Base-by-base conservation (phyloP, 1,140 invertebrate species). In the Bombus difficillimus region DNA sequence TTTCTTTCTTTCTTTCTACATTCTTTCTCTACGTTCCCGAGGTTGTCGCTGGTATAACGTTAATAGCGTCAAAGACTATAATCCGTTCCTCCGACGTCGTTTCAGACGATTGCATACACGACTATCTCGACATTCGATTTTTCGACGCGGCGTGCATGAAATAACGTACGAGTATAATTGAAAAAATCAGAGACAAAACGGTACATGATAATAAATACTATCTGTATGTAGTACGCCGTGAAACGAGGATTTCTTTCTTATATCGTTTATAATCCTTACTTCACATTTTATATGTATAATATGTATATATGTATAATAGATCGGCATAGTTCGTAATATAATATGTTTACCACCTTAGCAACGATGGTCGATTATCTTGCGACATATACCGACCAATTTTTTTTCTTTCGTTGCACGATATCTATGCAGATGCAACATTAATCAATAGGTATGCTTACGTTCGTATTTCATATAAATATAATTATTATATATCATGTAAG, bases 121-220 rank as follows among this genome's bases (percentile, higher is more conserved):
- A 28, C 34, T 90, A 92, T 93, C 91, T 91, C 92, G 93, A 91
- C 91, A 89, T 10, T 59, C 59, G 86, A 13, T 53, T 47, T 28
- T 32, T n/a, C n/a, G 47, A 92, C 91, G 93, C 92, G 92, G 5
- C 93, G 32, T 83, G 37, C 18, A 32, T 43, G 15, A 39, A n/a
- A 37, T 4, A 32, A 22, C 43, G 73, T 25, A 75, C 32, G 47
- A 69, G 91, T 93, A 94, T 93, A 94, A 86, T 34, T 93, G 92
- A 93, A 94, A 39, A 28, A 39, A 71, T 96, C 95, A 95, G 95
- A 95, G 95, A 96, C 94, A 95, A 18, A 96, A 96, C 95, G 95
- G 94, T 96, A 96, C 95, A 96, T 94, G 95, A 94, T 95, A 94
- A 94, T 96, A 95, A 95, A 95, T 96, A 95, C 92, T 94, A 95